Evolutionary conservation across 92 coral and sea anemone genomes (phyloP).

Genomic region (Parazoanthus atlanticus): DNA sequence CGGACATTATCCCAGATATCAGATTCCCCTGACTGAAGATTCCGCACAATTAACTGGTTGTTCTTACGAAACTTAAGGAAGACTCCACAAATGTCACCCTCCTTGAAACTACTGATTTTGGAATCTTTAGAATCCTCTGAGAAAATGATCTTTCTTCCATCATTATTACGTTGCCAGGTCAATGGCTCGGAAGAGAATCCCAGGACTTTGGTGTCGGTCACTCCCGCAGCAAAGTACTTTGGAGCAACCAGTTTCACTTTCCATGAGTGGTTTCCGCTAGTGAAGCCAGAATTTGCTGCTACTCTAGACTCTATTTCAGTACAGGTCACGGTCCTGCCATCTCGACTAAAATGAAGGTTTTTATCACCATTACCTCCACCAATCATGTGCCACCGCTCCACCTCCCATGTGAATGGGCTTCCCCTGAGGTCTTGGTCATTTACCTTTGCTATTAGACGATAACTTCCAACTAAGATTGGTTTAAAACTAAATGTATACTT

Average conservation of each 20-base stretch:
- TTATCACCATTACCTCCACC: background rate
- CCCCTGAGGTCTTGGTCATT: slow-evolving; percentile 34
- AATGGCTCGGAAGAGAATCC: background rate
- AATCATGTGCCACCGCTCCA: slow-evolving; percentile 5
- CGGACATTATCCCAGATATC: too few relatives aligned
- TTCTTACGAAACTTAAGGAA: background rate
- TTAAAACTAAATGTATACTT: slow-evolving; percentile 32
- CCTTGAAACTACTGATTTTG: background rate
- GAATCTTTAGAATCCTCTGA: background rate
- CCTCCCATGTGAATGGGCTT: slow-evolving; percentile 8
- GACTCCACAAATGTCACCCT: background rate
- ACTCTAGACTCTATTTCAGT: background rate
- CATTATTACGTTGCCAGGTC: background rate
- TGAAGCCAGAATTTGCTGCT: background rate
- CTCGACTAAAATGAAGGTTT: background rate
- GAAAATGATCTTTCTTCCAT: background rate
- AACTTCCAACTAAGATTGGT: slow-evolving; percentile 35
- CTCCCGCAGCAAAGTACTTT: background rate
- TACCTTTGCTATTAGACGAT: slow-evolving; percentile 31
- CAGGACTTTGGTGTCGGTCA: background rate
- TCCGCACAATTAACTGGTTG: too few relatives aligned
- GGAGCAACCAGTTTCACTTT: slow-evolving; percentile 5
- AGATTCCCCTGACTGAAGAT: too few relatives aligned
- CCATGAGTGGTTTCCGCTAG: slow-evolving; percentile 35
- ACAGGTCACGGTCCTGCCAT: background rate